Evolutionary conservation across 2,797 vertebrate genomes (phyloP).

Genomic region (Falco naumanni): DNA sequence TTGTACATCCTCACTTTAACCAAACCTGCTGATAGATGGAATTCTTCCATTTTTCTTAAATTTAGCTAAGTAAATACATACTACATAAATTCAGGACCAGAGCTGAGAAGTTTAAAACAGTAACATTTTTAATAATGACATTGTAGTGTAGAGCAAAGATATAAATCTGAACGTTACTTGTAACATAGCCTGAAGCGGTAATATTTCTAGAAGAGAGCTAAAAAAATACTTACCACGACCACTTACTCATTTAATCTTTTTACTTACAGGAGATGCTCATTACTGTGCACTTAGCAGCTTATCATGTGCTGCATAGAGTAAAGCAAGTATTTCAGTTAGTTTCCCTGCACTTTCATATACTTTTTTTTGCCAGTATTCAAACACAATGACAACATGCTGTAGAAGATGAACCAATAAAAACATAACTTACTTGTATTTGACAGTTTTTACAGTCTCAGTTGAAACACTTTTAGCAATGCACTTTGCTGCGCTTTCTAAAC

Average conservation of each 20-base stretch:
- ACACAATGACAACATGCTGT: background rate
- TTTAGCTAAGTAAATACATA: background rate
- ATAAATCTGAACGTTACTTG: background rate
- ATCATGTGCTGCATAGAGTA: background rate
- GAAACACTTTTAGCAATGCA: constrained; percentile 92
- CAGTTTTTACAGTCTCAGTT: constrained; percentile 92
- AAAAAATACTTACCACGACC: background rate
- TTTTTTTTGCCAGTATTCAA: background rate
- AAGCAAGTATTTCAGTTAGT: background rate
- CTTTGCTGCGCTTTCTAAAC: constrained; percentile 92
- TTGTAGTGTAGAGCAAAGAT: background rate
- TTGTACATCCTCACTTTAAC: background rate
- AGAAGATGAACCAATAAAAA: background rate
- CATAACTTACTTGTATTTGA: constrained; percentile 92
- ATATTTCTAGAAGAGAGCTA: background rate
- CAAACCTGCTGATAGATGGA: background rate
- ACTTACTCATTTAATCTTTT: background rate
- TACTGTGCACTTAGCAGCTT: background rate
- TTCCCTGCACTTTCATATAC: background rate
- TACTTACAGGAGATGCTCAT: background rate
- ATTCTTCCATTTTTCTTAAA: background rate
- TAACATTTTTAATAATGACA: background rate
- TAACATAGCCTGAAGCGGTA: background rate
- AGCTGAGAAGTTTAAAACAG: background rate
- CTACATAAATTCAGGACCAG: background rate